Percentiles rank a stretch among this genome's conserved stretches.
phyloP scores from a whole-genome alignment of 2,888 invertebrate genomes.

The Lasioglossum malachurum region DNA sequence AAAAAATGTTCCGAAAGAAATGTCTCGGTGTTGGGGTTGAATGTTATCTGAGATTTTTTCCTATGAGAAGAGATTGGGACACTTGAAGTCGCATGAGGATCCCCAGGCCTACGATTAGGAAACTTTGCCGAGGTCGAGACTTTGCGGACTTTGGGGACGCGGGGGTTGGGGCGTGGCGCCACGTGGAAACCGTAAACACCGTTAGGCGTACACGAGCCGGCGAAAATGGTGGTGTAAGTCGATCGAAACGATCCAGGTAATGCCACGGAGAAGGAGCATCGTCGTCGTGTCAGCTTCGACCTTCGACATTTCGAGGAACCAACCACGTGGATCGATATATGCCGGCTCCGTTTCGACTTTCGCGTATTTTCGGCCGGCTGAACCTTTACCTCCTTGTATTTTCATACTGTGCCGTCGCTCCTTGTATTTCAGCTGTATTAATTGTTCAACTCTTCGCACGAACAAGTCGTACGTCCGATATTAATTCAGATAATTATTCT shows the following conservation, averaged over 20 bases:
- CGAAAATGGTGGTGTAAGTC: conserved; percentile 40
- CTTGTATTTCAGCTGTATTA: background rate
- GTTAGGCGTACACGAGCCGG: conserved; percentile 24
- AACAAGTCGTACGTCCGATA: background rate
- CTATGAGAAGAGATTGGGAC: conserved; percentile 15
- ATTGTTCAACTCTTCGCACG: background rate
- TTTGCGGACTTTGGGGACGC: conserved; percentile 66
- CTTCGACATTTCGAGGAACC: conserved; percentile 58
- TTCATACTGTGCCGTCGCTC: background rate
- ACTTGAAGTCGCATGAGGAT: conserved; percentile 51
- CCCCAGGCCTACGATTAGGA: conserved; percentile 76
- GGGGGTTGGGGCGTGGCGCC: conserved; percentile 67
- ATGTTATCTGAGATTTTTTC: background rate
- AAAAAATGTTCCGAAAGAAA: background rate
- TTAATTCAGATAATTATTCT: background rate
- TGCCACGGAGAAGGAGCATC: background rate
- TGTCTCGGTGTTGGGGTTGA: background rate
- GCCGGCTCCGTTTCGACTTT: conserved; percentile 40
- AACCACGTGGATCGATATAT: conserved; percentile 48
- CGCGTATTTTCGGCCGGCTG: conserved; percentile 16
- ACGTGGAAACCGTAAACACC: conserved; percentile 77
- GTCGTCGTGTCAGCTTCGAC: conserved; percentile 42
- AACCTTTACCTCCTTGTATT: background rate
- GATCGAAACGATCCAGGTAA: conserved; percentile 44
- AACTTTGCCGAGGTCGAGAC: conserved; percentile 73